These are phyloP conservation scores for Mallotus villosus DNA, from an alignment of 2,797 vertebrate species.

Conservation along the genomic window DNA sequence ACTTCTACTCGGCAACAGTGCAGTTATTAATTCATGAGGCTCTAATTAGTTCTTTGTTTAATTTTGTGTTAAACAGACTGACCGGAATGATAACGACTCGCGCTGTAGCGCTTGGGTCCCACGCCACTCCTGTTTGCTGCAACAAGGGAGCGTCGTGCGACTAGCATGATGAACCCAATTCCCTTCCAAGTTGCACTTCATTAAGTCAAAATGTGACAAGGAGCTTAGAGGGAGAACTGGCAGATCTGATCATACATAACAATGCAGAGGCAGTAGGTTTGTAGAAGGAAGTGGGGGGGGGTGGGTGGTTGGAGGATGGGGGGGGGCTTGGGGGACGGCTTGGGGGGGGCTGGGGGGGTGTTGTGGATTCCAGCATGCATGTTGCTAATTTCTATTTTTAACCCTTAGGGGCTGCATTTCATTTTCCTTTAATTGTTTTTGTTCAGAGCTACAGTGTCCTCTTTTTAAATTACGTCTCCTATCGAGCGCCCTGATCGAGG, in stretches of 20 bases:
- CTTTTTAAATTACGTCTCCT: conserved; percentile 81
- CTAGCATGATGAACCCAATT: conserved; percentile 99
- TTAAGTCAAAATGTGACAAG: conserved; percentile 99
- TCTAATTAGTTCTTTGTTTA: conserved; percentile 99
- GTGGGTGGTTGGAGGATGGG: conserved; percentile 55
- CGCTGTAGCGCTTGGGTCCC: conserved; percentile 95
- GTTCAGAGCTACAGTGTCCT: conserved; percentile 79
- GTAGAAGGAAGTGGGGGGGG: background rate
- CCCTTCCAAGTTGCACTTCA: conserved; percentile 99
- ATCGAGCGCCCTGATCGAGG: conserved; percentile 80
- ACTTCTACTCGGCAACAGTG: conserved; percentile 98
- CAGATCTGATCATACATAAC: conserved; percentile 99
- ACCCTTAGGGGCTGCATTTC: conserved; percentile 81
- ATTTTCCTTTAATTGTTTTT: conserved; percentile 88
- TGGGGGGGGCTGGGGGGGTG: conserved; percentile 50
- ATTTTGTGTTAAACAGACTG: conserved; percentile 99
- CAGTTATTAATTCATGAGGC: conserved; percentile 99
- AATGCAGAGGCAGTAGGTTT: conserved; percentile 96
- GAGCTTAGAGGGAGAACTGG: conserved; percentile 99
- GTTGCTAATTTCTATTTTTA: conserved; percentile 88
- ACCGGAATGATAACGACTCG: conserved; percentile 99
- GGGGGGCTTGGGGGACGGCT: too few species aligned
- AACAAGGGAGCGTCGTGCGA: conserved; percentile 98
- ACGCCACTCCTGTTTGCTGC: conserved; percentile 99
- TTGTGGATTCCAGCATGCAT: conserved; percentile 79